Conservation (phyloP, 2,888 invertebrate species). For the Caenorhabditis parvicauda region DNA sequence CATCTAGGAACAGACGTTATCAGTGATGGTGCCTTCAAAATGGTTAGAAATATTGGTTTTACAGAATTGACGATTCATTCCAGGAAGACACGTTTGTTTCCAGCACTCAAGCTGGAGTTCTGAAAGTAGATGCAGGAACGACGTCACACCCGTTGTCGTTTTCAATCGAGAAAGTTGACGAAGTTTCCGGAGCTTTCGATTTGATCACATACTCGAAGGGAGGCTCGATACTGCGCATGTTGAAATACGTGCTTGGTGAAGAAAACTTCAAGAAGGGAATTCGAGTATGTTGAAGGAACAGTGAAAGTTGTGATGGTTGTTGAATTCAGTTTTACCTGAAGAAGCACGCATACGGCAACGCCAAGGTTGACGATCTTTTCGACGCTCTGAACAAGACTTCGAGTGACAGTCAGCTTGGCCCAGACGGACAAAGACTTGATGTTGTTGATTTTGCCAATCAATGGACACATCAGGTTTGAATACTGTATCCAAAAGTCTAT, state of each 20-base stretch:
- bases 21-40: slow-evolving; percentile 48
- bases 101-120: slow-evolving; percentile 43
- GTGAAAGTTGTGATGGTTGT: too few relatives aligned
- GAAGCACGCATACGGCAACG: slow-evolving; percentile 73
- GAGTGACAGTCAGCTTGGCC: slow-evolving; percentile 32
- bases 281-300: too few relatives aligned
- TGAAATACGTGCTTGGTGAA: slow-evolving; percentile 50
- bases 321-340: too few relatives aligned
- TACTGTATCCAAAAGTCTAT: too few relatives aligned
- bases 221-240: slow-evolving; percentile 55
- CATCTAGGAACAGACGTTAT: slow-evolving; percentile 58
- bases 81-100: slow-evolving; percentile 52
- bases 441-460: slow-evolving; percentile 72
- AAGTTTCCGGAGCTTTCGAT: slow-evolving; percentile 84
- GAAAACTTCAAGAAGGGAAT: slow-evolving; percentile 51
- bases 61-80: too few relatives aligned
- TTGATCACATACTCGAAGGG: slow-evolving; percentile 82
- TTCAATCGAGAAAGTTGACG: slow-evolving; percentile 78
- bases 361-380: slow-evolving; percentile 83
- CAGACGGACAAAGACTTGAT: slow-evolving; percentile 47
- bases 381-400: slow-evolving; percentile 70
- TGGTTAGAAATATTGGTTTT: too few relatives aligned
- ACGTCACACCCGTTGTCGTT: slow-evolving; percentile 83
- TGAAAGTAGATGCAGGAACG: slow-evolving; percentile 69
- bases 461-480: slow-evolving; percentile 82